phyloP scores from a whole-genome alignment of 2,888 invertebrate genomes.

The Bellardia pandia region DNA sequence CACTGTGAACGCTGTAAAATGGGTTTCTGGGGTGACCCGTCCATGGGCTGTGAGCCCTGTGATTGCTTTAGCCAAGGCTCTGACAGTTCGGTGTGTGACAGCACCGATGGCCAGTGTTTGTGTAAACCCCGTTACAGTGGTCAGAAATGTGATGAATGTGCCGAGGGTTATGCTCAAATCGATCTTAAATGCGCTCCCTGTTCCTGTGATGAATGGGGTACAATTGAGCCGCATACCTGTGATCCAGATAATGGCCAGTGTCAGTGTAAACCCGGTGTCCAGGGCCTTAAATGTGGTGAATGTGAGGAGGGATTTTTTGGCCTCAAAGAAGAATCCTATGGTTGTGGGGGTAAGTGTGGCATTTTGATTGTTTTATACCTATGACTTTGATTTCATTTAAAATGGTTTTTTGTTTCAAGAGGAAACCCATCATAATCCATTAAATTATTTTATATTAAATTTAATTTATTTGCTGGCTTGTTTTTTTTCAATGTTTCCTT shows the following conservation, averaged over 20 bases:
- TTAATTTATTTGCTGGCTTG: background rate
- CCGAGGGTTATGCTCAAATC: conserved; percentile 89
- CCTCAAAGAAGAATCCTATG: conserved; percentile 83
- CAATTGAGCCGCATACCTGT: conserved; percentile 87
- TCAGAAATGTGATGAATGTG: conserved; percentile 89
- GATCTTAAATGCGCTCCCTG: conserved; percentile 92
- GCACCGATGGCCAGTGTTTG: conserved; percentile 89
- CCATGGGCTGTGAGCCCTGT: conserved; percentile 89
- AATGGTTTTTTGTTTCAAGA: conserved; percentile 48
- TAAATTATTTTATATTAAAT: conserved; percentile 45
- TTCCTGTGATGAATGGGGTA: conserved; percentile 89
- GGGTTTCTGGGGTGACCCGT: conserved; percentile 88
- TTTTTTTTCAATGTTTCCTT: background rate
- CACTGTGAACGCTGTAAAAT: conserved; percentile 89
- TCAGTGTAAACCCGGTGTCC: conserved; percentile 90
- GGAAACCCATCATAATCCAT: conserved; percentile 48
- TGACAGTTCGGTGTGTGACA: conserved; percentile 88
- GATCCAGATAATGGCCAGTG: conserved; percentile 91
- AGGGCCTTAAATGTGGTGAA: conserved; percentile 90
- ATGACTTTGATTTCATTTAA: background rate
- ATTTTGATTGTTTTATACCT: conserved; percentile 1
- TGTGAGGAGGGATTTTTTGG: conserved; percentile 90
- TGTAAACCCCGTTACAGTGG: conserved; percentile 90
- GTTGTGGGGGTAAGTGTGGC: conserved; percentile 81
- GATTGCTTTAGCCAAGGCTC: conserved; percentile 92